Conservation (phyloP, 2,797 vertebrate genomes). For the Leucoraja ocellata region DNA sequence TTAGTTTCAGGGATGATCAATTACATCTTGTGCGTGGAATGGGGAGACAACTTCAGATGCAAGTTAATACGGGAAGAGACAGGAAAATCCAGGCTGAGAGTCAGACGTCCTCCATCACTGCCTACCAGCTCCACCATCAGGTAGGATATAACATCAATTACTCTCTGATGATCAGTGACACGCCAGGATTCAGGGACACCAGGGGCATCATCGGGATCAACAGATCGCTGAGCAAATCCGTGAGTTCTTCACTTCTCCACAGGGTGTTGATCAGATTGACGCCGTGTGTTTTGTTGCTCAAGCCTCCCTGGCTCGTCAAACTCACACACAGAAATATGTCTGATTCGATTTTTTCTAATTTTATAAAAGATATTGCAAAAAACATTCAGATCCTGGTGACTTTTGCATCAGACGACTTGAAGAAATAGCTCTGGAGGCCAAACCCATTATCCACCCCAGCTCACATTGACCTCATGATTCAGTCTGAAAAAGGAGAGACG, state of each 20-base stretch:
- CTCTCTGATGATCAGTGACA: slow-evolving; percentile 8
- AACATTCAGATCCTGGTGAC: slow-evolving; percentile 22
- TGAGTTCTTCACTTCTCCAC: background rate
- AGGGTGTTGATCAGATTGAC: slow-evolving; percentile 10
- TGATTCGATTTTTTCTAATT: slow-evolving; percentile 31
- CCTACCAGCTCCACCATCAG: background rate
- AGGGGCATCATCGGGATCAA: slow-evolving; percentile 6
- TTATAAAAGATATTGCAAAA: slow-evolving; percentile 22
- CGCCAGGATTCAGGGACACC: background rate
- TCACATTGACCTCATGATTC: slow-evolving; percentile 11
- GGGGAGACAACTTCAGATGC: background rate
- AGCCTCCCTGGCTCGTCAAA: background rate
- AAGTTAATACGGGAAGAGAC: background rate
- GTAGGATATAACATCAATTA: background rate
- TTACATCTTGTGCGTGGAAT: slow-evolving; percentile 10
- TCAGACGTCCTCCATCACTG: slow-evolving; percentile 29
- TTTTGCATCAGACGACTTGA: background rate
- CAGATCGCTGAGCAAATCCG: slow-evolving; percentile 3
- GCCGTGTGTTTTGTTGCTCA: background rate
- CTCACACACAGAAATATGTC: background rate
- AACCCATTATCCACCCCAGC: slow-evolving; percentile 8
- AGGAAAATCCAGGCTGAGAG: slow-evolving; percentile 27
- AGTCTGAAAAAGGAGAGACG: background rate
- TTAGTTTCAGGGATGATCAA: background rate
- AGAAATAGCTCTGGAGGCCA: background rate